Conservation (phyloP, 2,113 vertebrate species). For the Poeciliopsis retropinna region DNA sequence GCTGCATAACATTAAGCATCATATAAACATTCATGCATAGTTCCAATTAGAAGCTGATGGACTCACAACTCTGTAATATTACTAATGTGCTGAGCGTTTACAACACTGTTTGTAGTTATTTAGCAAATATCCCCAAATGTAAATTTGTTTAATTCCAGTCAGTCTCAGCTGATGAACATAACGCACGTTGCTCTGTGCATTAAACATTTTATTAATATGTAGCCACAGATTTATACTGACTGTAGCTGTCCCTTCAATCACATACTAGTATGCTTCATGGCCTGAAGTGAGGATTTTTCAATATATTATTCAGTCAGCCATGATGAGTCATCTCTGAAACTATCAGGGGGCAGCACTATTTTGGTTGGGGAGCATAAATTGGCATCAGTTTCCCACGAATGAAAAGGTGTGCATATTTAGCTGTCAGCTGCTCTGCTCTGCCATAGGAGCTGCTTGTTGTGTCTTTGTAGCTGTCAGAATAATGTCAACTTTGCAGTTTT, state of each 20-base stretch:
- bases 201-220: neutral
- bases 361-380: neutral
- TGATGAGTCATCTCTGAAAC: neutral
- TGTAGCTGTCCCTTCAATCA: neutral
- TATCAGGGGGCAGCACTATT: neutral
- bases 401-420: neutral
- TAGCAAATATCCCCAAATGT: neutral
- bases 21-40: neutral
- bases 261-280: neutral
- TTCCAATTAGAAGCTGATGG: neutral
- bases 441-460: neutral
- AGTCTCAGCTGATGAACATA: neutral
- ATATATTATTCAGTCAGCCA: neutral
- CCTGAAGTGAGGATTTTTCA: neutral
- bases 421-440: neutral
- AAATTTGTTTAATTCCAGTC: neutral
- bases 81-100: neutral
- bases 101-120: neutral
- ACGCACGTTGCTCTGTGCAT: neutral
- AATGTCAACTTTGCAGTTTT: neutral
- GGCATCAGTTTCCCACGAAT: neutral
- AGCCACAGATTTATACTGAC: neutral
- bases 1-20: neutral
- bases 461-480: constrained; percentile 1
- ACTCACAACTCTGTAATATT: neutral